Base-by-base conservation (phyloP, 2,888 invertebrate genomes). In the Nysson spinosus region DNA sequence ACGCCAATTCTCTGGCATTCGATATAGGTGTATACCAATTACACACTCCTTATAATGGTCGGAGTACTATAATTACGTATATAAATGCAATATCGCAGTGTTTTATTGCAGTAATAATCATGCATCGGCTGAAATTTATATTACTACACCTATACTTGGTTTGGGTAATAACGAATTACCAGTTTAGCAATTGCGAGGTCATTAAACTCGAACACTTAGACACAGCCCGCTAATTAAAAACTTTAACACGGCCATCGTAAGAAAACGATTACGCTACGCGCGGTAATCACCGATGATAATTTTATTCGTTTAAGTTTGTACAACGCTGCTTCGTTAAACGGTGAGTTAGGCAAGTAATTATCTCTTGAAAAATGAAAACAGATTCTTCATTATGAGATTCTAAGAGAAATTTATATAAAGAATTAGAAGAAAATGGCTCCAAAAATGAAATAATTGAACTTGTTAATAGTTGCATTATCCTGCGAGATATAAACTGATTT, bases 51-150 rank as follows among this genome's bases (percentile, higher is more conserved):
- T 17, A 12, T 26, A 39, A 49, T 49, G 44, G 34, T 6, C 17
- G 12, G 7, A 12, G 16, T 19, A 24, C 39, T 40, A 20, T 46
- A 51, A 62, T 62, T 56, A 35, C 16, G 46, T 39, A 34, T 35
- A 46, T 28, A 39, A 39, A 22, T 28, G n/a, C 14, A 30, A 40
- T 42, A 32, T 42, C 9, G 20, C 34, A 4, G 30, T 32, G 28
- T 39, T 30, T 40, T 30, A 50, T 50, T 50, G 19, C 50, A 3
- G 50, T 26, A 12, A 44, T 24, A 28, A 30, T 14, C 7, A 16
- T 12, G 30, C 9, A 14, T 43, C 22, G 32, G 17, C 11, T 12
- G 12, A 24, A 17, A 51, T 16, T 44, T 43, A 42, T 19, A 20
- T 43, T 2, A 19, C 20, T 4, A n/a, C 24, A 6, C 3, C 16